Conservation (phyloP, 2,888 invertebrate genomes). For the Cryptops parisi region DNA sequence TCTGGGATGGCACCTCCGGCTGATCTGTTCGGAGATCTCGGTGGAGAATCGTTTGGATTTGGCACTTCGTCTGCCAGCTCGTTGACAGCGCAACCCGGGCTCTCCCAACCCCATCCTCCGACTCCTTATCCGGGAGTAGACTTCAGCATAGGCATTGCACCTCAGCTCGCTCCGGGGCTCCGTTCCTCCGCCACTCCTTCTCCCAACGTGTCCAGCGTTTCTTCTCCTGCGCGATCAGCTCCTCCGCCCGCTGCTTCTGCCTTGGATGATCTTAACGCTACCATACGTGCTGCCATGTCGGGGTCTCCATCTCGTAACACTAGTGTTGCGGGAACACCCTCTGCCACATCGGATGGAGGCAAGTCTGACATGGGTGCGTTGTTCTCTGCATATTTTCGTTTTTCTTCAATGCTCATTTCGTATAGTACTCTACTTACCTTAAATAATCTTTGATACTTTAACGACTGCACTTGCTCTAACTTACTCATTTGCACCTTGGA, state of each 20-base stretch:
- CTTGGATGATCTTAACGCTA: slow-evolving; percentile 18
- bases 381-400: too few relatives aligned
- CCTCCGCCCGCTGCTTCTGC: slow-evolving; percentile 12
- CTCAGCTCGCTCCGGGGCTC: slow-evolving; percentile 12
- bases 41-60: slow-evolving; percentile 5
- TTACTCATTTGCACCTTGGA: neutral
- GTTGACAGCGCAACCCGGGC: slow-evolving; percentile 9
- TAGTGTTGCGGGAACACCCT: slow-evolving; percentile 12
- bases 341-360: slow-evolving; percentile 10
- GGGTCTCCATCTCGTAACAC: slow-evolving; percentile 12
- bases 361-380: slow-evolving; percentile 1
- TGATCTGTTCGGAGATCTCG: slow-evolving; percentile 13
- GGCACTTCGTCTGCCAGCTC: slow-evolving; percentile 1
- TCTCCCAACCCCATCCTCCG: slow-evolving; percentile 12
- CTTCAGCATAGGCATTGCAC: neutral
- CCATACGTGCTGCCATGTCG: slow-evolving; percentile 17
- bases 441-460: too few relatives aligned
- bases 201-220: slow-evolving; percentile 12
- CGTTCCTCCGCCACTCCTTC: slow-evolving; percentile 12
- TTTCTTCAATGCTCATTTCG: too few relatives aligned
- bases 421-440: too few relatives aligned
- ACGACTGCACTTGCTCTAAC: neutral
- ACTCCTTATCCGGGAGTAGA: slow-evolving; percentile 3
- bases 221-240: slow-evolving; percentile 10
- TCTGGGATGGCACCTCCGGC: neutral